phyloP scores from a whole-genome alignment of 1,140 invertebrate species.

The Archegozetes longisetosus region DNA sequence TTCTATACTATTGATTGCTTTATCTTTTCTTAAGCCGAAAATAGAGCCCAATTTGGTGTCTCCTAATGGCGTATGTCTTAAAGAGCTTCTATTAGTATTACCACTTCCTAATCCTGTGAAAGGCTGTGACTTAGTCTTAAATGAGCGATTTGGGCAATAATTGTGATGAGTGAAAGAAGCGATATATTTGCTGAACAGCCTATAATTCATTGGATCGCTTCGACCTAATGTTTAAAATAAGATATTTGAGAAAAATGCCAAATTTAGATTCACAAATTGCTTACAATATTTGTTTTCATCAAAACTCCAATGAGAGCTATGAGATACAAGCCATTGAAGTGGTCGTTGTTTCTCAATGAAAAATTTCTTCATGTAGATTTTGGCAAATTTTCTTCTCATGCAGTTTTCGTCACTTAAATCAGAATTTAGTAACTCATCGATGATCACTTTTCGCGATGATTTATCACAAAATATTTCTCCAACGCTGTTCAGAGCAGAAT shows the following conservation, averaged over 20 bases:
- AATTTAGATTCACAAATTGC: too few species aligned
- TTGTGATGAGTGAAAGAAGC: background rate
- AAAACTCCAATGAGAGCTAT: background rate
- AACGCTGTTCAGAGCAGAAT: background rate
- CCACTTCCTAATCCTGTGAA: constrained; percentile 7
- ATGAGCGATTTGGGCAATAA: background rate
- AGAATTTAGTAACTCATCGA: background rate
- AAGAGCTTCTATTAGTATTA: background rate
- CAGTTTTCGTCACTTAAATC: background rate
- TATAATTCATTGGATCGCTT: background rate
- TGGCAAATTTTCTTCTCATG: background rate
- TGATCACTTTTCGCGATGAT: background rate
- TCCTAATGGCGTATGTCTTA: constrained; percentile 3
- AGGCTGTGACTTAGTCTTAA: background rate
- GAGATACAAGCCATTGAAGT: background rate
- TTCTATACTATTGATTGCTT: constrained; percentile 5
- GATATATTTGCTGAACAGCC: background rate
- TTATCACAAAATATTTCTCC: background rate
- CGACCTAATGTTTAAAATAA: too few species aligned
- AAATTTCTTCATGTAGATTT: background rate
- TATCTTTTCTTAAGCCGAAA: background rate
- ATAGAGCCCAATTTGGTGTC: constrained; percentile 2
- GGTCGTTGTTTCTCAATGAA: background rate
- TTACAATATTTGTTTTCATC: background rate
- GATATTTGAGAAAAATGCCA: too few species aligned